Evolutionary conservation across 2,888 invertebrate species (phyloP).

Genomic region (Zaprionus lineosus): DNA sequence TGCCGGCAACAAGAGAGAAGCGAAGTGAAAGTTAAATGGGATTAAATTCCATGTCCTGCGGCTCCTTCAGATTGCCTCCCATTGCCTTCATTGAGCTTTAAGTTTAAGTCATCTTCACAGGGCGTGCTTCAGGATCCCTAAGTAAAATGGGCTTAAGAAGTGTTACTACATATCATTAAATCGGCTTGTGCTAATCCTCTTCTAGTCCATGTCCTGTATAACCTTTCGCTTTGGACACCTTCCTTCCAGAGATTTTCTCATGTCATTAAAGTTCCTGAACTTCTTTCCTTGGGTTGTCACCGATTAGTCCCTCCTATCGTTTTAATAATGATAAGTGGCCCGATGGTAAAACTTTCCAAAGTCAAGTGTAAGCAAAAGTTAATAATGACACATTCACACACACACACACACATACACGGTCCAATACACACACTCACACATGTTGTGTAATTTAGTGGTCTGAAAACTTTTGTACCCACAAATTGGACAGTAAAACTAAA

Average conservation of each 20-base stretch:
- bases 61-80: no score
- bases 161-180: no score
- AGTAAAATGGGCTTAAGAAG: no score
- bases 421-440: slow-evolving; percentile 1
- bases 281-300: not conserved
- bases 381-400: slow-evolving; percentile 36
- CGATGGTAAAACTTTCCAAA: slow-evolving; percentile 62
- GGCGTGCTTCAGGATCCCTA: no score
- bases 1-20: no score
- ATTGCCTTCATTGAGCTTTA: no score
- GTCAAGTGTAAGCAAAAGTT: slow-evolving; percentile 65
- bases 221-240: no score
- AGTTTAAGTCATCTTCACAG: no score
- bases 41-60: no score
- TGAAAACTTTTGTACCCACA: slow-evolving; percentile 19
- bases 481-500: slow-evolving; percentile 13
- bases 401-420: slow-evolving; percentile 13
- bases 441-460: slow-evolving; percentile 19
- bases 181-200: no score
- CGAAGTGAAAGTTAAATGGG: slow-evolving; percentile 4
- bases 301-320: not conserved
- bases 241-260: no score
- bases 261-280: not conserved
- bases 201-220: no score
- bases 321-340: slow-evolving; percentile 42